These are phyloP conservation scores for Pomatorhinus ruficollis DNA, from an alignment of 2,113 vertebrate species.

Conservation along the genomic window DNA sequence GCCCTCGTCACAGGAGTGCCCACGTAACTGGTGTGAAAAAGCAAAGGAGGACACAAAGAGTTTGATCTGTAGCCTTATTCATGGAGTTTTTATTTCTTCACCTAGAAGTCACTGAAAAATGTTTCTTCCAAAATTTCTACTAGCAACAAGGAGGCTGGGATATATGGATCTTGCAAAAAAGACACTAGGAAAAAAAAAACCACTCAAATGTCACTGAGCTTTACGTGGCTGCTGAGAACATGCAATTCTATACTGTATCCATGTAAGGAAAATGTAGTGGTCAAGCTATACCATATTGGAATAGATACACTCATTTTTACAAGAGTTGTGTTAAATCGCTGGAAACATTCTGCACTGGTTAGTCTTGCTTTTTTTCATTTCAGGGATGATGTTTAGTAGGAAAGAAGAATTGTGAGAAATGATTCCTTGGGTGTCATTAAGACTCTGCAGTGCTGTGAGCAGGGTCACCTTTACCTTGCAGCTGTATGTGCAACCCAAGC, in stretches of 20 bases:
- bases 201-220: conserved; percentile 68
- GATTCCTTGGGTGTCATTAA: conserved; percentile 52
- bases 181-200: conserved; percentile 25
- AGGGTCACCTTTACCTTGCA: conserved; percentile 34
- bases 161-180: conserved; percentile 73
- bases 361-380: conserved; percentile 66
- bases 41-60: conserved; percentile 73
- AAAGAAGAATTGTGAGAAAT: conserved; percentile 34
- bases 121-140: conserved; percentile 77
- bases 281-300: conserved; percentile 43
- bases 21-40: conserved; percentile 58
- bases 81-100: conserved; percentile 81
- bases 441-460: conserved; percentile 39
- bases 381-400: conserved; percentile 2
- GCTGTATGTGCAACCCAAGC: neutral
- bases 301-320: conserved; percentile 63
- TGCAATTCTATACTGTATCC: conserved; percentile 68
- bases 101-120: conserved; percentile 70
- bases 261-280: conserved; percentile 38
- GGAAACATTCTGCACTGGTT: conserved; percentile 66
- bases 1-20: conserved; percentile 58
- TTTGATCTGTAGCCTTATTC: conserved; percentile 91
- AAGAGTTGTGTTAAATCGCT: conserved; percentile 56
- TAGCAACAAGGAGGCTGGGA: conserved; percentile 69
- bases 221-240: conserved; percentile 68